These are phyloP conservation scores for Neria commutata DNA, from an alignment of 2,888 invertebrate genomes.

Conservation along the genomic window DNA sequence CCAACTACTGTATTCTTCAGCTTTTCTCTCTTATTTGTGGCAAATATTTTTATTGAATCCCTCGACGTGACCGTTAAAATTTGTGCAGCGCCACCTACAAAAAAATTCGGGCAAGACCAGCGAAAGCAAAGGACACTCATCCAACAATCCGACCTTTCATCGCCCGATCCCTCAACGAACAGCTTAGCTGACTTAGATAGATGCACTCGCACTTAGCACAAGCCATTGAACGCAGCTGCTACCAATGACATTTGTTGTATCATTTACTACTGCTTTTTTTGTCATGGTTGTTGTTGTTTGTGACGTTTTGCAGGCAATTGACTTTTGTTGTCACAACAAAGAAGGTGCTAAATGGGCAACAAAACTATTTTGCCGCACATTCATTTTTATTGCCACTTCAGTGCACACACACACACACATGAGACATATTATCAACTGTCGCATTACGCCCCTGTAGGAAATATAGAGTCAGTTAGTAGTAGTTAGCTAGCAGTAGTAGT, in stretches of 20 bases:
- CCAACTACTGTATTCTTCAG: not conserved
- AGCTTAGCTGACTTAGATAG: not conserved
- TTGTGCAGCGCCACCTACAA: too few species aligned
- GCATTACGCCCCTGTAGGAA: too few species aligned
- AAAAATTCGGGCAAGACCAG: too few species aligned
- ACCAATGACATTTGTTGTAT: slow-evolving; percentile 29
- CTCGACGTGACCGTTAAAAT: not conserved
- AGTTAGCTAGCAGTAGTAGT: too few species aligned
- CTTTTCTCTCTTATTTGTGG: not conserved
- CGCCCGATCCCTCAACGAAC: too few species aligned
- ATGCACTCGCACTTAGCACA: not conserved
- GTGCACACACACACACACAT: not conserved
- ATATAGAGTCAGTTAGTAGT: too few species aligned
- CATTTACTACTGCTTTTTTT: too few species aligned
- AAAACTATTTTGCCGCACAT: not conserved
- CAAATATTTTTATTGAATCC: not conserved
- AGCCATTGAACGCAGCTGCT: slow-evolving; percentile 35
- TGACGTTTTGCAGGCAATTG: too few species aligned
- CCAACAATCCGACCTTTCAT: too few species aligned
- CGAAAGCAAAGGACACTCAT: too few species aligned
- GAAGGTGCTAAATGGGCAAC: slow-evolving; percentile 34
- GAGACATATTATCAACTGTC: slow-evolving; percentile 7
- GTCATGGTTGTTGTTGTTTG: too few species aligned
- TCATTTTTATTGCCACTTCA: not conserved
- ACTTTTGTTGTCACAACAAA: slow-evolving; percentile 43